These are phyloP conservation scores for Listronotus oregonensis DNA, from an alignment of 1,140 invertebrate genomes.

Conservation along the genomic window DNA sequence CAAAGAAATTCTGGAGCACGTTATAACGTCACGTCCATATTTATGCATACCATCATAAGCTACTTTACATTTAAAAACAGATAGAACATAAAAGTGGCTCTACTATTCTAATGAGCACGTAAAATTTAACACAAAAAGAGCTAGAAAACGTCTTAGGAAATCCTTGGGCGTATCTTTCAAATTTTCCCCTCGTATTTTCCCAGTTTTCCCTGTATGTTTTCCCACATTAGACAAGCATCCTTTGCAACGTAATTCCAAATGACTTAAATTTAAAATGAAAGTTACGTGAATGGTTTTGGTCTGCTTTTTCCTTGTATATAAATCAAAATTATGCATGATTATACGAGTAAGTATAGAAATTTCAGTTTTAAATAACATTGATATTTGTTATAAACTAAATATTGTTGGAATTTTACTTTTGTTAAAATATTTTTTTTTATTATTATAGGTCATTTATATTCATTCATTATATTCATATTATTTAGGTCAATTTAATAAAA, in stretches of 20 bases:
- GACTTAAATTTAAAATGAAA: not conserved
- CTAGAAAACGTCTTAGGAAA: slow-evolving; percentile 10
- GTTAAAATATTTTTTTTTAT: too few relatives aligned
- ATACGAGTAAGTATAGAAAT: too few relatives aligned
- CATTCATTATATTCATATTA: too few relatives aligned
- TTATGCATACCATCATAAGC: not conserved
- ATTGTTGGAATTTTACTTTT: too few relatives aligned
- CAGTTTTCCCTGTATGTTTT: not conserved
- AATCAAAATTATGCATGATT: too few relatives aligned
- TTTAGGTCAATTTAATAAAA: too few relatives aligned
- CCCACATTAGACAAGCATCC: not conserved
- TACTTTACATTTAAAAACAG: not conserved
- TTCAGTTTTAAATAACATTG: too few relatives aligned
- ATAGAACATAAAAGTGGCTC: not conserved
- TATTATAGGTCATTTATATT: too few relatives aligned
- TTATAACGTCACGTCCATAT: too few relatives aligned
- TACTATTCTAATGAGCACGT: slow-evolving; percentile 15
- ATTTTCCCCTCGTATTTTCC: slow-evolving; percentile 6
- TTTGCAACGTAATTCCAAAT: slow-evolving; percentile 11
- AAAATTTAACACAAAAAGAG: slow-evolving; percentile 15
- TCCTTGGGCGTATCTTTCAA: slow-evolving; percentile 15
- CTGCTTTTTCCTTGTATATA: too few relatives aligned
- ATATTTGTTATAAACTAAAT: too few relatives aligned
- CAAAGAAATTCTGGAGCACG: too few relatives aligned
- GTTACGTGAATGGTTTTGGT: not conserved